A percentile compares a stretch with the other conserved stretches of the same genome.
Conservation (phyloP, 64 coral and sea anemone genomes). For the Catalaphyllia jardinei region DNA sequence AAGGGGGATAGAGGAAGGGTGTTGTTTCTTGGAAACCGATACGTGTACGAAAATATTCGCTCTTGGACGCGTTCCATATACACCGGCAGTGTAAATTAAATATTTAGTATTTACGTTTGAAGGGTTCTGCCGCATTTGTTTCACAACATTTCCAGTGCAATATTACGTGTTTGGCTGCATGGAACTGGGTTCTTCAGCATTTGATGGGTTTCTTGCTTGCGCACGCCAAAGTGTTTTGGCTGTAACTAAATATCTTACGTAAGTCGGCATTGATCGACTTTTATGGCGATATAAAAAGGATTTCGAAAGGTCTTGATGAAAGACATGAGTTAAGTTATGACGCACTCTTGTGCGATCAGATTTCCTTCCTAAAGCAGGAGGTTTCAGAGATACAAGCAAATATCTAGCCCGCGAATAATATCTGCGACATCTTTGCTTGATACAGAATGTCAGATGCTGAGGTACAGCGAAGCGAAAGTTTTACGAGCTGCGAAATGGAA, state of each 20-base stretch:
- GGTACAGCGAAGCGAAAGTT: constrained; percentile 31
- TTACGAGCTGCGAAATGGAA: background rate
- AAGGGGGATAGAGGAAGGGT: too few species aligned
- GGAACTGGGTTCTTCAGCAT: background rate
- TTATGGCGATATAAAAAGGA: too few species aligned
- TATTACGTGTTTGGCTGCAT: background rate
- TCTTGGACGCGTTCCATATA: constrained; percentile 24
- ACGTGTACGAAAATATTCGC: background rate
- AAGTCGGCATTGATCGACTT: background rate
- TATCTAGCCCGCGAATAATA: too few species aligned
- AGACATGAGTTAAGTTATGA: constrained; percentile 9
- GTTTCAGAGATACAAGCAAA: constrained; percentile 9
- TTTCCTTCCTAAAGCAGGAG: constrained; percentile 18
- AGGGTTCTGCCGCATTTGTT: background rate
- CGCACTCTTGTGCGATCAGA: background rate
- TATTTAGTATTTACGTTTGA: constrained; percentile 37
- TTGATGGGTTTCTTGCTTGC: background rate
- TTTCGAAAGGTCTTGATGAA: constrained; percentile 5
- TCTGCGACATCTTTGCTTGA: background rate
- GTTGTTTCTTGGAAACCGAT: background rate
- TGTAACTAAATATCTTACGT: background rate
- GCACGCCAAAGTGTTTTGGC: background rate
- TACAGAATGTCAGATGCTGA: background rate
- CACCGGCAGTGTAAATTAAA: constrained; percentile 15
- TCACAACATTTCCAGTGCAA: background rate